Base-by-base conservation (phyloP, 2,888 invertebrate genomes). In the Ectemnius lituratus region DNA sequence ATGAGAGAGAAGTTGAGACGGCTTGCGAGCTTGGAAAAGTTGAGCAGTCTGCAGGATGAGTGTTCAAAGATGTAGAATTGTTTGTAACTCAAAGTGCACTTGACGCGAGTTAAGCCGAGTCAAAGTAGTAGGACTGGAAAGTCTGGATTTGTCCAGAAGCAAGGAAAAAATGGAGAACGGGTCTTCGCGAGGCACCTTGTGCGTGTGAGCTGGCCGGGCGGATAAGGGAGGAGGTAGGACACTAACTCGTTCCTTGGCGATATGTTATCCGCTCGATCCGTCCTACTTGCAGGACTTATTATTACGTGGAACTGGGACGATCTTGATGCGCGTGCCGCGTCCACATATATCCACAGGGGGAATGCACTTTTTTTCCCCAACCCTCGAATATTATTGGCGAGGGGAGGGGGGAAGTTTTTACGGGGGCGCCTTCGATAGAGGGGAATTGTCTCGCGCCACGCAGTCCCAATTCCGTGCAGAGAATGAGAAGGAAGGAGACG, bases 301-400 rank as follows among this genome's bases (percentile, higher is more conserved):
- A 76, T 81, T 80, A 72, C 62, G 58, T 70, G 77, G 62, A 85
- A 85, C 68, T 83, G 62, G 85, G 84, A 78, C 83, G 75, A 85
- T 85, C 85, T 84, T 81, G 84, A 85, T 85, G 76, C 64, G 52
- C 52, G 14, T 52, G 16, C 52, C 52, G 8, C n/a, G 52, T 14
- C 13, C 14, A 52, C 52, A 37, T 52, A 52, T 16, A 52, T 5
- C 52, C 52, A 14, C 5, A 52, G 52, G n/a, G 37, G 37, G 37
- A 16, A 14, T 52, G 52, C 16, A 52, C n/a, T 16, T 52, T 16
- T 52, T 52, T 52, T 52, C 16, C n/a, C 4, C 14, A 13, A 14
- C n/a, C n/a, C n/a, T 52, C n/a, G 52, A 14, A 52, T 14, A 16
- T 14, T 16, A 52, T 52, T 52, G 14, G 6, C 52, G 52, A 14